Base-by-base conservation (phyloP, 2,888 invertebrate species). In the Xestia rhomboidea region DNA sequence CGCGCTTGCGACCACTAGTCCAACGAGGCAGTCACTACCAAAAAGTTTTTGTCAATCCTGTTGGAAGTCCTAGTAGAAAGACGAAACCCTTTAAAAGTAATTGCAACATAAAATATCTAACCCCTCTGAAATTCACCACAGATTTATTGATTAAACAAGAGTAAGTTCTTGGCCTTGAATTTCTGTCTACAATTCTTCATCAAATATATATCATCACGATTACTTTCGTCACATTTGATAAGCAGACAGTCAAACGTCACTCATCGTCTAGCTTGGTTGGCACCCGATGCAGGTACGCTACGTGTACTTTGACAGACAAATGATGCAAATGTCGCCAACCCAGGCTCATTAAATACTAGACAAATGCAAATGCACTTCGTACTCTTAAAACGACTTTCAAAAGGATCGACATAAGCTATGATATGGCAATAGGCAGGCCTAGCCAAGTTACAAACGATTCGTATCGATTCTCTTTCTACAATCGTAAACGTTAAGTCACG, bases 291-390 rank as follows among this genome's bases (percentile, higher is more conserved):
- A 73, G 68, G 68, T 49, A 73, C 64, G 44, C 41, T 69, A 27
- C 62, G n/a, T 73, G 68, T 63, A 68, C 64, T 60, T 62, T 74
- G 77, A 76, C 62, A 83, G 73, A 85, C 74, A 73, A 74, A 87
- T 79, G 51, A 77, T 81, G 73, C 75, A 73, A 81, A 73, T 77
- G 34, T 69, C 73, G 71, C 77, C 83, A 77, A 94, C 92, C 81
- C 73, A 81, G 27, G 24, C 34, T 71, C 62, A 34, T 62, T 62
- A 21, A 62, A 62, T 11, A 0, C 34, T 34, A 10, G 21, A 34
- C 62, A 62, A 34, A 5, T 21, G 62, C 62, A 34, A 34, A 34
- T 34, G 21, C 21, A 34, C 34, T 62, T 21, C 11, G 21, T 1
- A 34, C 21, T 34, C 4, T 10, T 18, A 30, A 10, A 30, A 30